Conservation (phyloP, 2,888 invertebrate genomes). For the Pollenia labialis region DNA sequence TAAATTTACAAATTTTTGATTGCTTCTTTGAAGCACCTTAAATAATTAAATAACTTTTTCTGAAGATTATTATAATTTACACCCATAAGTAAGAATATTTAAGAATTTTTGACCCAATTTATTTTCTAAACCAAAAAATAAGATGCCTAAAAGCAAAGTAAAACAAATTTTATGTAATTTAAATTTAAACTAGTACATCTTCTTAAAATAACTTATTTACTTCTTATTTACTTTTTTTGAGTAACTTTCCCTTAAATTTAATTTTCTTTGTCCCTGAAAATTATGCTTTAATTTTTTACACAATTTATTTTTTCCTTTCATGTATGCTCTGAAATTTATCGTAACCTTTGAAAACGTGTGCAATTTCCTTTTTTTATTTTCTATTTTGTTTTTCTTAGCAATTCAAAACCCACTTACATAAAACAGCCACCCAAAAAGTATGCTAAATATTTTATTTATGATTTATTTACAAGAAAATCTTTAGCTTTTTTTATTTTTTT, state of each 20-base stretch:
- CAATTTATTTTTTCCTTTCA: neutral
- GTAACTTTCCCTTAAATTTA: neutral
- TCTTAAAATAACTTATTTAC: too few species aligned
- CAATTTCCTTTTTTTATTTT: conserved; percentile 7
- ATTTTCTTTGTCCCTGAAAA: neutral
- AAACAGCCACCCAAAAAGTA: conserved; percentile 58
- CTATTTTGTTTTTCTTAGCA: neutral
- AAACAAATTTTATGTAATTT: too few species aligned
- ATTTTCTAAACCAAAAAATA: too few species aligned
- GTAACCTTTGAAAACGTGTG: conserved; percentile 36
- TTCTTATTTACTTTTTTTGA: too few species aligned
- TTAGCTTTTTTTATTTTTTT: neutral
- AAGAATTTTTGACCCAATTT: too few species aligned
- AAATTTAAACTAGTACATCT: too few species aligned
- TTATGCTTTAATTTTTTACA: neutral
- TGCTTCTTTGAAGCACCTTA: too few species aligned
- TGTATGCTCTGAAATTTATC: neutral
- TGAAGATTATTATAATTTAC: too few species aligned
- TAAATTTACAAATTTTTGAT: too few species aligned
- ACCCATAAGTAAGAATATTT: too few species aligned
- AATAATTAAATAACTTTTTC: too few species aligned
- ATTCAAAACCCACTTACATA: conserved; percentile 7
- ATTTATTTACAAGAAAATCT: conserved; percentile 53
- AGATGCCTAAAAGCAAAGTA: too few species aligned
- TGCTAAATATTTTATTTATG: conserved; percentile 67